These are phyloP conservation scores for Agrochola lota DNA, from an alignment of 2,888 invertebrate species.

Conservation along the genomic window DNA sequence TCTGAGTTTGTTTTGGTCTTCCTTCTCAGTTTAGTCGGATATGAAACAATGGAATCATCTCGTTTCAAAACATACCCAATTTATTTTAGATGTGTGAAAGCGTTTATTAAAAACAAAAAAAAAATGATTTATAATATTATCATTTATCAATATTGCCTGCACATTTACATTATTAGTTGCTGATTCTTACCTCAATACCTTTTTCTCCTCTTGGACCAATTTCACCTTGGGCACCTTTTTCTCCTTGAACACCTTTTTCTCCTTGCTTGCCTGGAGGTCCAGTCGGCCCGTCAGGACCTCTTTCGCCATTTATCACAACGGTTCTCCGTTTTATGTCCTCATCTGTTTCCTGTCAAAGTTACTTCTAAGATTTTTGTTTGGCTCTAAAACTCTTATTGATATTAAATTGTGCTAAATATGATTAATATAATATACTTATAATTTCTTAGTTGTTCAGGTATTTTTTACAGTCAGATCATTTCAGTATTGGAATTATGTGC, in stretches of 20 bases:
- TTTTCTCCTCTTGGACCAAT: constrained; percentile 81
- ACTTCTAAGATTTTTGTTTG: constrained; percentile 70
- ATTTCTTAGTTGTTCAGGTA: background rate
- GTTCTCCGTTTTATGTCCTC: constrained; percentile 68
- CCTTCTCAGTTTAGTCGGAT: background rate
- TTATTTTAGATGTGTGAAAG: background rate
- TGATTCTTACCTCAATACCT: constrained; percentile 87
- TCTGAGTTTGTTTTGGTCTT: background rate
- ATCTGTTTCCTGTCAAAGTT: constrained; percentile 81
- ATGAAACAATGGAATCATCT: background rate
- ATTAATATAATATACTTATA: no score
- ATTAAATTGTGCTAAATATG: background rate
- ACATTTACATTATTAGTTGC: background rate
- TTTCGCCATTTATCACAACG: constrained; percentile 73
- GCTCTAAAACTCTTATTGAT: constrained; percentile 18
- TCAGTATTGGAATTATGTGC: background rate
- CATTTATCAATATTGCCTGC: background rate
- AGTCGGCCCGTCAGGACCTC: constrained; percentile 75
- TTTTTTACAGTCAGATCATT: background rate
- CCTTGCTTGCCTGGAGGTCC: constrained; percentile 90
- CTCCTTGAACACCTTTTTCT: constrained; percentile 89
- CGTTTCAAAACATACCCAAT: background rate
- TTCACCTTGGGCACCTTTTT: constrained; percentile 81
- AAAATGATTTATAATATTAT: no score
- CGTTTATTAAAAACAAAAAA: background rate